These are phyloP conservation scores for Drosophila asahinai DNA, from an alignment of 1,140 invertebrate genomes.

Conservation along the genomic window DNA sequence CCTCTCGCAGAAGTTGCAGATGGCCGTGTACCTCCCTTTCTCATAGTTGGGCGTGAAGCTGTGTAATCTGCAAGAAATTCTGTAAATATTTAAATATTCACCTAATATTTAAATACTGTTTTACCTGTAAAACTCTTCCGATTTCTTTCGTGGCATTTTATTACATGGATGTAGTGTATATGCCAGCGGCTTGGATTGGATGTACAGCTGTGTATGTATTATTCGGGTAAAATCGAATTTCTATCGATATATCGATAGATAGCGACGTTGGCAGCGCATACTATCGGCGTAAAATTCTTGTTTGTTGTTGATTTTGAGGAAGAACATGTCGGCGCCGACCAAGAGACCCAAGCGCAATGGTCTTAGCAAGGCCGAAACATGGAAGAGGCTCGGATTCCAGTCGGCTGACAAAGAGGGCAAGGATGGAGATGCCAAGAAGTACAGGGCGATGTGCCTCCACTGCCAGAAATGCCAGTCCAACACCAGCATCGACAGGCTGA, in stretches of 20 bases:
- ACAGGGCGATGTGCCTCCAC: conserved; percentile 33
- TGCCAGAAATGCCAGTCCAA: conserved; percentile 44
- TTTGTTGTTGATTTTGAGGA: not conserved
- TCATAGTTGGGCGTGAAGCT: conserved; percentile 32
- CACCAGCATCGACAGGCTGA: conserved; percentile 45
- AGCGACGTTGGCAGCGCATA: not conserved
- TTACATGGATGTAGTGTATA: not conserved
- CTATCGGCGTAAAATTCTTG: not conserved
- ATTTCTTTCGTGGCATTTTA: conserved; percentile 52
- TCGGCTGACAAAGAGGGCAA: conserved; percentile 21
- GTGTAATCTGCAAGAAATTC: conserved; percentile 15
- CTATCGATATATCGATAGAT: conserved; percentile 7
- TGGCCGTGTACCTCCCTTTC: conserved; percentile 40
- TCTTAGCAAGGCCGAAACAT: conserved; percentile 26
- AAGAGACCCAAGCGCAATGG: conserved; percentile 30
- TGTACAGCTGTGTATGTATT: conserved; percentile 27
- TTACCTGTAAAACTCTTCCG: conserved; percentile 40
- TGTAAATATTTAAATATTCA: not conserved
- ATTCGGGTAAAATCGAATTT: conserved; percentile 1
- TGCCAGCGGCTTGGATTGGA: not conserved
- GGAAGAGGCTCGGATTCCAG: conserved; percentile 33
- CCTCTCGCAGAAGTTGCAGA: conserved; percentile 26
- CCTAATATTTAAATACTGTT: conserved; percentile 5
- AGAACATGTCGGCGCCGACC: not conserved
- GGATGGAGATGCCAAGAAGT: conserved; percentile 26